Conservation (phyloP, 1,140 invertebrate species). For the Monomorium pharaonis region DNA sequence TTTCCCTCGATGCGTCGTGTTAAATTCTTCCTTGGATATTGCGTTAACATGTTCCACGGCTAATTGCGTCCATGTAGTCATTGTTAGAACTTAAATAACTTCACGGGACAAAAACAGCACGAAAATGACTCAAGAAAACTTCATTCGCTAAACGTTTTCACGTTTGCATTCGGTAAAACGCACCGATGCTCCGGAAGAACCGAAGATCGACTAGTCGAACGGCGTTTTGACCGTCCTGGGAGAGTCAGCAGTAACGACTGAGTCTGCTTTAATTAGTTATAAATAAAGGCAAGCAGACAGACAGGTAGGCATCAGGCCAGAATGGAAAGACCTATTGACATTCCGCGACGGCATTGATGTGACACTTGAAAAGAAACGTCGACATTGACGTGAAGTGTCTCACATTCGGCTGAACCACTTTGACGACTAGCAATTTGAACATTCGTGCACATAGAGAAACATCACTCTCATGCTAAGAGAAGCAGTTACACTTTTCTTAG, state of each 20-base stretch:
- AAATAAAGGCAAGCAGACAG: conserved; percentile 78
- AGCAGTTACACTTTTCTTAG: too few species aligned
- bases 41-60: conserved; percentile 87
- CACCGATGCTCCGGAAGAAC: background rate
- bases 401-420: background rate
- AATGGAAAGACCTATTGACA: conserved; percentile 75
- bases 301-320: conserved; percentile 75
- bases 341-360: conserved; percentile 61
- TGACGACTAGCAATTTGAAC: background rate
- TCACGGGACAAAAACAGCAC: background rate
- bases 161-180: background rate
- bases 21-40: conserved; percentile 87
- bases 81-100: conserved; percentile 68
- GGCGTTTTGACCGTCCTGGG: conserved; percentile 47
- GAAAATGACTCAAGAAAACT: background rate
- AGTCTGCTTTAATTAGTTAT: conserved; percentile 82
- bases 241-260: conserved; percentile 51
- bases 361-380: conserved; percentile 52
- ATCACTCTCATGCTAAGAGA: too few species aligned
- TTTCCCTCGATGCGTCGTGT: conserved; percentile 84
- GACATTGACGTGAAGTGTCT: background rate
- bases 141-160: background rate
- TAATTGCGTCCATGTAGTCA: conserved; percentile 89
- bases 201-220: background rate
- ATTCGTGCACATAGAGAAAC: background rate